phyloP scores from a whole-genome alignment of 2,888 invertebrate species.

The Slavum lentiscoides region DNA sequence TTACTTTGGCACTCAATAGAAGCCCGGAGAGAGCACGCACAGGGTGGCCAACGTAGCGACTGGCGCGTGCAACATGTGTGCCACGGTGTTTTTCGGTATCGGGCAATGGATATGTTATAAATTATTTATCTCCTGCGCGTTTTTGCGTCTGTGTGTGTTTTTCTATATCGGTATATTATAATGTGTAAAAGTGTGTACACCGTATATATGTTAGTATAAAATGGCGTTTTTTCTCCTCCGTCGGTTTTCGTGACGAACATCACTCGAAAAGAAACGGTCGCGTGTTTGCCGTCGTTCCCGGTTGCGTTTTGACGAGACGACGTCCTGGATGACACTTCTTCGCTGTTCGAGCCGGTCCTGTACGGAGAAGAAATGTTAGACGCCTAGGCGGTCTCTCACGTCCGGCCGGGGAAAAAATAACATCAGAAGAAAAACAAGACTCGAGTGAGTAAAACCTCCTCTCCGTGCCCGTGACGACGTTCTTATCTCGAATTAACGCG shows the following conservation, averaged over 20 bases:
- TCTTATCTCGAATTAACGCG: not conserved
- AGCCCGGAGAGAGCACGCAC: not conserved
- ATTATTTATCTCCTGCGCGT: conserved; percentile 31
- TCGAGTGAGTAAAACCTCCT: not conserved
- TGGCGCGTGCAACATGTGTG: conserved; percentile 48
- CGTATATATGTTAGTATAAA: not conserved
- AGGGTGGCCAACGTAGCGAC: conserved; percentile 33
- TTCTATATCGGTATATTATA: too few species aligned
- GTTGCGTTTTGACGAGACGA: not conserved
- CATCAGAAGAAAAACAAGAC: not conserved
- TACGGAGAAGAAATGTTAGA: not conserved
- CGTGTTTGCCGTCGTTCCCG: not conserved
- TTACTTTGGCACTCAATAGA: conserved; percentile 25
- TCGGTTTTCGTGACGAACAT: not conserved
- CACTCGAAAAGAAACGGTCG: not conserved
- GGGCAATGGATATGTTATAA: not conserved
- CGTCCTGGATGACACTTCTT: too few species aligned
- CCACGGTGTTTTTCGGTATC: conserved; percentile 14
- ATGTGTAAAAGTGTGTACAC: not conserved
- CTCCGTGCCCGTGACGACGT: not conserved
- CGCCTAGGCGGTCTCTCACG: not conserved
- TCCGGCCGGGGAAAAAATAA: not conserved
- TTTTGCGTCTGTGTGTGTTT: not conserved
- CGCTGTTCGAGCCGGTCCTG: not conserved
- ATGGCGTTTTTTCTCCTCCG: not conserved